phyloP scores from a whole-genome alignment of 2,888 invertebrate genomes.

The Drosophila pseudotalamancana region DNA sequence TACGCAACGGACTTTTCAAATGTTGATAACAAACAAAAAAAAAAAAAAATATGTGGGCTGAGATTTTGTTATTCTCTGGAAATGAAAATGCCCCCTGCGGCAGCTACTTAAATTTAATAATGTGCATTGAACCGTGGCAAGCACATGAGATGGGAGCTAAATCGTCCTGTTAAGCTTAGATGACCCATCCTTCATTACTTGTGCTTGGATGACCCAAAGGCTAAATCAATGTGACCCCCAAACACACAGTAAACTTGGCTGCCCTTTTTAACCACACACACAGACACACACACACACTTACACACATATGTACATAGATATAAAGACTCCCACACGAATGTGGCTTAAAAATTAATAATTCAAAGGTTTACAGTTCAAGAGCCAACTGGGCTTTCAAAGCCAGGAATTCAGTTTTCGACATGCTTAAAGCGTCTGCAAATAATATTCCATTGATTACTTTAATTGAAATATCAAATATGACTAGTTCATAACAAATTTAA shows the following conservation, averaged over 20 bases:
- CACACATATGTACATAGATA: conserved; percentile 4
- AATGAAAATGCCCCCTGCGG: conserved; percentile 38
- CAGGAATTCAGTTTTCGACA: conserved; percentile 7
- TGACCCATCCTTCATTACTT: conserved; percentile 43
- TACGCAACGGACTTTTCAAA: conserved; percentile 29
- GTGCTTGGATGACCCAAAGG: conserved; percentile 70
- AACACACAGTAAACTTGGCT: conserved; percentile 24
- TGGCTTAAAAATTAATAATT: conserved; percentile 78
- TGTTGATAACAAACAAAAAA: conserved; percentile 19
- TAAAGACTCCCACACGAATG: conserved; percentile 12
- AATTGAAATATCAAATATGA: conserved; percentile 38
- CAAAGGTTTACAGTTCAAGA: conserved; percentile 69
- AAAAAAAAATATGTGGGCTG: background rate
- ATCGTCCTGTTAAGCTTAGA: conserved; percentile 45
- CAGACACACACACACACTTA: conserved; percentile 5
- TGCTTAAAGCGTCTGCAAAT: conserved; percentile 33
- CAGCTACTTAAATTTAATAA: conserved; percentile 71
- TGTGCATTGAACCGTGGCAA: conserved; percentile 58
- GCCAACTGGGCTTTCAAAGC: conserved; percentile 29
- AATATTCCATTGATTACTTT: conserved; percentile 58
- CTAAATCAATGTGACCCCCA: conserved; percentile 70
- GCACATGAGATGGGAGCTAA: conserved; percentile 47
- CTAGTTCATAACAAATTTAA: conserved; percentile 37
- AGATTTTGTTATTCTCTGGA: conserved; percentile 27
- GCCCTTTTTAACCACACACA: conserved; percentile 47